Evolutionary conservation across 2,888 invertebrate genomes (phyloP).

Genomic region (Macrophya alboannulata): DNA sequence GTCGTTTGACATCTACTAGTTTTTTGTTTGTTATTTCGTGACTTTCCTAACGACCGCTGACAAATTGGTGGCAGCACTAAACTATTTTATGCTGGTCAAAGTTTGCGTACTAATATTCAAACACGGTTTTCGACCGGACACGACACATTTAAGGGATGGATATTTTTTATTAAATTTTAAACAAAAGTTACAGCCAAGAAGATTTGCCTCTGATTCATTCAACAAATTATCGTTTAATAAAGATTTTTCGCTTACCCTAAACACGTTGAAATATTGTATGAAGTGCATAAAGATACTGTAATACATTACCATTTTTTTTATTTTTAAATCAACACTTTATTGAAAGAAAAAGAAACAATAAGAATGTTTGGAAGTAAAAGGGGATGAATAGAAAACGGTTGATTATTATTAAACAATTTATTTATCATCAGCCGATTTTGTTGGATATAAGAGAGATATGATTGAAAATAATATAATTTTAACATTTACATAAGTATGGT

Average conservation of each 20-base stretch:
- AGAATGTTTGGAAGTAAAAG: not conserved
- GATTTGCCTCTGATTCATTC: not conserved
- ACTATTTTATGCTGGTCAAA: not conserved
- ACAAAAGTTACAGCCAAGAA: not conserved
- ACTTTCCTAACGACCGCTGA: conserved; percentile 39
- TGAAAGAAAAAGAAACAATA: not conserved
- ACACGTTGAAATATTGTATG: not conserved
- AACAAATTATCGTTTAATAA: not conserved
- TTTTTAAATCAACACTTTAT: not conserved
- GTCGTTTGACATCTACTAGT: conserved; percentile 67
- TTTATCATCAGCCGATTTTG: conserved; percentile 28
- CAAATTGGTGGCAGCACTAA: conserved; percentile 26
- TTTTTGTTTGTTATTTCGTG: conserved; percentile 70
- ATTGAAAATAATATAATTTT: conserved; percentile 26
- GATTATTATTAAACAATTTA: not conserved
- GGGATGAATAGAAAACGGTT: not conserved
- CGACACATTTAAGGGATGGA: not conserved
- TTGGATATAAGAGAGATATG: conserved; percentile 2
- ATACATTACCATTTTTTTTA: not conserved
- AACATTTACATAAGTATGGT: not conserved
- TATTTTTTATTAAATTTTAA: not conserved
- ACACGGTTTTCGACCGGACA: not conserved
- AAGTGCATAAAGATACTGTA: not conserved
- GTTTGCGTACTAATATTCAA: not conserved
- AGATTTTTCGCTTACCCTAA: not conserved